A percentile compares a stretch with the other conserved stretches of the same genome.
These are phyloP conservation scores for Pseudomugil gertrudae DNA, from an alignment of 2,797 vertebrate genomes.

Conservation along the genomic window DNA sequence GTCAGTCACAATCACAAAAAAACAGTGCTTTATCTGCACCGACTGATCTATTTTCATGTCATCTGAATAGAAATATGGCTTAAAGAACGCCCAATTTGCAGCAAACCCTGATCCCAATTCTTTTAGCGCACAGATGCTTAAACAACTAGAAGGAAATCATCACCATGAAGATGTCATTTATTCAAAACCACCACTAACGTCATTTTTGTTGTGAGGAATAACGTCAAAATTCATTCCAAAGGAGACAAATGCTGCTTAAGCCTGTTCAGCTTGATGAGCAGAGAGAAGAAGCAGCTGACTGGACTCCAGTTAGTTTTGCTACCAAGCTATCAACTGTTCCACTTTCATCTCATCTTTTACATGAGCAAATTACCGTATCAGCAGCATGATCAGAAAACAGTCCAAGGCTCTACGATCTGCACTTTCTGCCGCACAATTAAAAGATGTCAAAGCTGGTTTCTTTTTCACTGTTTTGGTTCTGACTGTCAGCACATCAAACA, in stretches of 20 bases:
- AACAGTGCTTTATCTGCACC: conserved; percentile 85
- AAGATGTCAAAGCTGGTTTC: conserved; percentile 88
- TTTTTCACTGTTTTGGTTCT: conserved; percentile 80
- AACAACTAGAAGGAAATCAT: conserved; percentile 52
- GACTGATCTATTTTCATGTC: conserved; percentile 73
- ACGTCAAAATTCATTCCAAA: conserved; percentile 18
- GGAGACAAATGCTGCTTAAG: conserved; percentile 45
- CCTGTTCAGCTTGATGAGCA: conserved; percentile 27
- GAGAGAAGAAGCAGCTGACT: conserved; percentile 46
- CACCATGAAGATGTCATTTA: conserved; percentile 28
- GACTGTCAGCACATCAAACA: conserved; percentile 84
- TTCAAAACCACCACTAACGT: conserved; percentile 23
- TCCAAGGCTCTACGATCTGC: conserved; percentile 78
- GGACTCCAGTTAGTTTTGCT: conserved; percentile 63
- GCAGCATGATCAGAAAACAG: conserved; percentile 71
- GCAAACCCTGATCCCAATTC: conserved; percentile 53
- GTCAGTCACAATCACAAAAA: conserved; percentile 86
- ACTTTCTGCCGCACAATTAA: conserved; percentile 85
- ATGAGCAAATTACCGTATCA: conserved; percentile 77
- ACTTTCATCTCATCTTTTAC: conserved; percentile 76
- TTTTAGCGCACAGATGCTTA: conserved; percentile 49
- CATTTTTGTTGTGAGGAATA: conserved; percentile 12
- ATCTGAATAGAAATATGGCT: conserved; percentile 51
- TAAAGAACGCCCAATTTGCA: conserved; percentile 40
- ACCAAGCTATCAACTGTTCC: conserved; percentile 64